phyloP scores from a whole-genome alignment of 1,140 invertebrate species.

The Trichomalopsis sarcophagae region DNA sequence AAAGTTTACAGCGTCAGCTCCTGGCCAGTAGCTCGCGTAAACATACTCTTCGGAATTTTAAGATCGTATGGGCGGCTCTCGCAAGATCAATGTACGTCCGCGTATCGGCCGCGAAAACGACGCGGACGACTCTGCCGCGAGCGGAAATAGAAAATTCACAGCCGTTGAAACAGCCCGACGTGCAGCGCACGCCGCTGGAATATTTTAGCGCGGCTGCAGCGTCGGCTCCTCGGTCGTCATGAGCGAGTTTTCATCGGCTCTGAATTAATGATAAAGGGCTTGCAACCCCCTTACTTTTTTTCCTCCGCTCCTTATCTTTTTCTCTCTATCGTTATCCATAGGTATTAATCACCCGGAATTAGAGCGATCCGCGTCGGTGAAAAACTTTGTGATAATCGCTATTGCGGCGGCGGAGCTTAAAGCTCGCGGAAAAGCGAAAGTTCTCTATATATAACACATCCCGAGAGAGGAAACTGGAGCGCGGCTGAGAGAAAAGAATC shows the following conservation, averaged over 20 bases:
- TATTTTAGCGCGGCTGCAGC: slow-evolving; percentile 31
- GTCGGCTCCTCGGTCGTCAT: background rate
- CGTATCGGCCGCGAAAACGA: background rate
- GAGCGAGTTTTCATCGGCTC: background rate
- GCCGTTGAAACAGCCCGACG: slow-evolving; percentile 40
- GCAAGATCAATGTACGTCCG: slow-evolving; percentile 15
- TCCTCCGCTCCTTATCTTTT: background rate
- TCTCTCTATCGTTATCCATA: too few relatives aligned
- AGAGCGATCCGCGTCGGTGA: too few relatives aligned
- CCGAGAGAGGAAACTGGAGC: background rate
- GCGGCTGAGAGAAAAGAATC: background rate
- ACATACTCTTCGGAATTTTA: slow-evolving; percentile 14
- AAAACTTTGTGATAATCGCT: background rate
- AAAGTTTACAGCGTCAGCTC: background rate
- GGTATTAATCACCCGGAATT: too few relatives aligned
- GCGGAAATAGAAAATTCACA: slow-evolving; percentile 49
- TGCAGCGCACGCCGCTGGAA: slow-evolving; percentile 12
- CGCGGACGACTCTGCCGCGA: background rate
- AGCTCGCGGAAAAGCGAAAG: slow-evolving; percentile 7
- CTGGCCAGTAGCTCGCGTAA: background rate
- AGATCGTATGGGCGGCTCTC: background rate
- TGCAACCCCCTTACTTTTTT: too few relatives aligned
- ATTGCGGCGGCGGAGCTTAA: background rate
- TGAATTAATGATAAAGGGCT: slow-evolving; percentile 27
- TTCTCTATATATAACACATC: background rate